phyloP scores from a whole-genome alignment of 2,113 vertebrate species.

The Elanoides forficatus region DNA sequence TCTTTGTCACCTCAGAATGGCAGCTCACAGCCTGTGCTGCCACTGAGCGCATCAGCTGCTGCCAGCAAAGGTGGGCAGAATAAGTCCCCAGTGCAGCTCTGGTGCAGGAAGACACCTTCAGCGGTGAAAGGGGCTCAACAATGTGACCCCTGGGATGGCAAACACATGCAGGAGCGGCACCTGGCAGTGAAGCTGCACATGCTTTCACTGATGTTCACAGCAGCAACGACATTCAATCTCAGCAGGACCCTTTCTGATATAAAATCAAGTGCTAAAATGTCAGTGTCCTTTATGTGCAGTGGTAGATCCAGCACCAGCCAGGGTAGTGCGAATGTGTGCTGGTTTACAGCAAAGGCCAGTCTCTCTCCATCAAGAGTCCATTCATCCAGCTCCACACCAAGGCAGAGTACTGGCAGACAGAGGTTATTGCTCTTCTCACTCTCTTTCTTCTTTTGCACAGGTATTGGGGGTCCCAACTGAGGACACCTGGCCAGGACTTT shows the following conservation, averaged over 20 bases:
- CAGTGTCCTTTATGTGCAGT: background rate
- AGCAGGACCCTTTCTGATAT: background rate
- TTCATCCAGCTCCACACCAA: background rate
- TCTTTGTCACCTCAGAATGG: background rate
- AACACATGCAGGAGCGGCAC: background rate
- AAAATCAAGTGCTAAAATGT: background rate
- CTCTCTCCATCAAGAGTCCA: background rate
- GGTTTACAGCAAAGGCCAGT: background rate
- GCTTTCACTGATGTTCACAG: background rate
- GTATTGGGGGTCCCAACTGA: slow-evolving; percentile 83
- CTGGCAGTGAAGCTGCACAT: background rate
- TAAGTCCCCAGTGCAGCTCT: background rate
- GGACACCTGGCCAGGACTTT: slow-evolving; percentile 85
- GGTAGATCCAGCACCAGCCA: background rate
- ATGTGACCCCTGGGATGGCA: background rate
- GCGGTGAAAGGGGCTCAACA: background rate
- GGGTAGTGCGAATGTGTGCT: background rate
- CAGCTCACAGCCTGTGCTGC: background rate
- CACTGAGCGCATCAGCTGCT: background rate
- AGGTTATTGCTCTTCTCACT: background rate
- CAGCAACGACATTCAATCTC: background rate
- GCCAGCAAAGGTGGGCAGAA: background rate
- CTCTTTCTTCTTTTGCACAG: slow-evolving; percentile 65
- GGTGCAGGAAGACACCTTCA: background rate
- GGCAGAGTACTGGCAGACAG: background rate